Evolutionary conservation across 2,888 invertebrate species (phyloP), one percentile per base, ranked within the genome.

Genomic region (Leuctra nigra): DNA sequence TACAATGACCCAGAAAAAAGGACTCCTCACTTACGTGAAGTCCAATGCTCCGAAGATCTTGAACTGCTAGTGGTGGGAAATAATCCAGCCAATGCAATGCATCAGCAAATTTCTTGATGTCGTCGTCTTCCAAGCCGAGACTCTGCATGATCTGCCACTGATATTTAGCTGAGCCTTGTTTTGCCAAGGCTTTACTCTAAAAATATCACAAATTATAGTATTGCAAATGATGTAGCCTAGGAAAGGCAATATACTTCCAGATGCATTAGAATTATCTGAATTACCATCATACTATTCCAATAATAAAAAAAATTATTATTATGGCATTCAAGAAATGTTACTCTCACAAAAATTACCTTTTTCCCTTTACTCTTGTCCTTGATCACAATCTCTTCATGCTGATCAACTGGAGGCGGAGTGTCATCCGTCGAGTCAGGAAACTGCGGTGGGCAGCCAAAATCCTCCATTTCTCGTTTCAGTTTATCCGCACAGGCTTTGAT

Each of bases 101-200:
- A 73, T 97, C 85, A 16, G 96, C 88, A 78, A 99, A 99, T 63
- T 87, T 78, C 59, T 82, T 81, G 38, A 99, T 98, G 68, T 98
- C 95, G n/a, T 90, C 87, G 68, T 98, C 89, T 2, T 77, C 70
- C 48, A 99, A 75, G 0, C 95, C 97, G 57, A 99, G 76, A 67
- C 91, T 88, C 69, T 87, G 80, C 99, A 99, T 99, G 55, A 99
- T 99, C 74, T 98, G 90, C 98, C 98, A 99, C 68, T 99, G 99
- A 71, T 88, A 99, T 72, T 95, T 97, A 0, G 87, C 85, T 2
- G 77, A 69, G 1, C 90, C 94, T 1, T 90, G 76, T 76, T 99
- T 99, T 0, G 99, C 97, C 0, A 86, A 83, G 2, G 91, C 91
- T 77, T 99, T 99, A 69, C 95, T 96, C 83, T 91, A 70, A 38